A percentile compares a stretch with the other conserved stretches of the same genome.
Evolutionary conservation across 2,888 invertebrate species (phyloP).

Genomic region (Thyatira batis): DNA sequence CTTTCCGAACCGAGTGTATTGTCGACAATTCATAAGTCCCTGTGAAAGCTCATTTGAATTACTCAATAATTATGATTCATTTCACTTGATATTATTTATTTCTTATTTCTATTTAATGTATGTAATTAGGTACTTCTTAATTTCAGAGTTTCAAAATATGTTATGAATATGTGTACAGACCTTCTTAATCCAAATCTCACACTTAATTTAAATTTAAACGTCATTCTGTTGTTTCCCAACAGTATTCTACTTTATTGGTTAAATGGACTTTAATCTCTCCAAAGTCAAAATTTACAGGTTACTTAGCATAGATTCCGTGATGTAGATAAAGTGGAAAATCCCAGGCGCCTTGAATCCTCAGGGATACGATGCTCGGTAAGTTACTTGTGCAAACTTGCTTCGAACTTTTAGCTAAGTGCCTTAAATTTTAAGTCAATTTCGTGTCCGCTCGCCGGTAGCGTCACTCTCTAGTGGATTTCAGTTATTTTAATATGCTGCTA

Average conservation of each 20-base stretch:
- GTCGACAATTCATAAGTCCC: too few species aligned
- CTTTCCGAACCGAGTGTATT: too few species aligned
- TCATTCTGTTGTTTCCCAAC: too few species aligned
- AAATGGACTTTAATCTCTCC: constrained; percentile 11
- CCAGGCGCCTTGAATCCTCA: constrained; percentile 28
- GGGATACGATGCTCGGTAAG: constrained; percentile 50
- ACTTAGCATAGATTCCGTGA: constrained; percentile 16
- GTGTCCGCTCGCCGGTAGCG: constrained; percentile 42
- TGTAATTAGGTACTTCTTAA: too few species aligned
- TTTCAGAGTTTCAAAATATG: too few species aligned
- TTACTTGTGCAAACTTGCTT: constrained; percentile 52
- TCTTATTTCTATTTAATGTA: too few species aligned
- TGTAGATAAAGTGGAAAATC: constrained; percentile 32
- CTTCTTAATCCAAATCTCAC: too few species aligned
- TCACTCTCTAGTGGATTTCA: constrained; percentile 37
- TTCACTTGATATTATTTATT: too few species aligned
- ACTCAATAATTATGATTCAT: too few species aligned
- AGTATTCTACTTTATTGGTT: neutral
- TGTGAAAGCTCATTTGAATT: too few species aligned
- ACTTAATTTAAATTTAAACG: too few species aligned
- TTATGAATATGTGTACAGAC: too few species aligned
- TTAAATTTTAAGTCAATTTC: constrained; percentile 74
- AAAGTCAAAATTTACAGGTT: constrained; percentile 16
- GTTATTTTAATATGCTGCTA: constrained; percentile 42
- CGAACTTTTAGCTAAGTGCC: constrained; percentile 63